phyloP scores from a whole-genome alignment of 2,113 vertebrate genomes.

The Microcebus murinus region DNA sequence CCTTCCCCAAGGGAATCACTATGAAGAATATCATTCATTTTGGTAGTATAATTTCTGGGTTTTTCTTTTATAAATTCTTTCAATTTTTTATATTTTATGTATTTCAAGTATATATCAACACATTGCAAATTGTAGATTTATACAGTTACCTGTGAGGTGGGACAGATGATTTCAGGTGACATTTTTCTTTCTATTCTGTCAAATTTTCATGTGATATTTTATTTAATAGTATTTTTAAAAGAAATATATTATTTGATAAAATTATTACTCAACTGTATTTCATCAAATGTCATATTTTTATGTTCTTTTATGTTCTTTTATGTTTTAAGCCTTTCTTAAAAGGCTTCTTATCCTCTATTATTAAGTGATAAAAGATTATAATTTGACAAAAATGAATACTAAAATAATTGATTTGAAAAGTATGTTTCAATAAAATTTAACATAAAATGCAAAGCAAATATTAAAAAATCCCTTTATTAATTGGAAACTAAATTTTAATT shows the following conservation, averaged over 20 bases:
- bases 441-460: constrained; percentile 83
- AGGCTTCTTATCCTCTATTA: constrained; percentile 84
- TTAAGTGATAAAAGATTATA: constrained; percentile 87
- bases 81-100: background rate
- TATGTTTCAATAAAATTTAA: constrained; percentile 83
- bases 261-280: constrained; percentile 85
- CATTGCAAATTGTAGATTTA: constrained; percentile 75
- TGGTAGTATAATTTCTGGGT: constrained; percentile 5
- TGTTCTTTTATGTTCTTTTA: background rate
- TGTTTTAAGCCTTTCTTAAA: constrained; percentile 72
- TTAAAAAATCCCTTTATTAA: constrained; percentile 78
- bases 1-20: background rate
- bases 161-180: constrained; percentile 80
- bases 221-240: constrained; percentile 83
- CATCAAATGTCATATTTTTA: constrained; percentile 86
- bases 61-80: constrained; percentile 39
- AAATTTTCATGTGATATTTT: constrained; percentile 83
- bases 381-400: constrained; percentile 85
- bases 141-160: constrained; percentile 61
- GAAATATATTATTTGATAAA: constrained; percentile 87
- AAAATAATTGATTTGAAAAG: constrained; percentile 81
- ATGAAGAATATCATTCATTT: constrained; percentile 17
- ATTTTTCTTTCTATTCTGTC: constrained; percentile 83
- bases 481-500: constrained; percentile 75
- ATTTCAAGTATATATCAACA: constrained; percentile 76